Percentiles rank a stretch among this genome's conserved stretches.
Evolutionary conservation across 2,113 vertebrate species (phyloP).

Genomic region (Chaetura pelagica): DNA sequence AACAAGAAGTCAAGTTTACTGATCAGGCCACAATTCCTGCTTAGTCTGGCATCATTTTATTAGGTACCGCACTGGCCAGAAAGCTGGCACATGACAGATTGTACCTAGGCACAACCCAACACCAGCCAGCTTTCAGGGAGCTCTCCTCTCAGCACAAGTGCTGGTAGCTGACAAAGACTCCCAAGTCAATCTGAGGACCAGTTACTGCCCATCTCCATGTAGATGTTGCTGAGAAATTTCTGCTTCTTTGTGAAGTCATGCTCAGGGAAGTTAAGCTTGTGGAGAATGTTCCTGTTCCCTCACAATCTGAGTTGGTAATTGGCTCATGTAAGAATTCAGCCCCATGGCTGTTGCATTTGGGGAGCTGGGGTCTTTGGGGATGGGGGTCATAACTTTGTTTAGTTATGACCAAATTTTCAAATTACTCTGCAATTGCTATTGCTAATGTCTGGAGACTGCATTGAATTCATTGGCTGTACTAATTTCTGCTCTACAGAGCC

Average conservation of each 20-base stretch:
- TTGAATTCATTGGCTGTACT: background rate
- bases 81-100: background rate
- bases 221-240: background rate
- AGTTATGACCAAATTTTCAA: background rate
- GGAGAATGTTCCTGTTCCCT: accelerated
- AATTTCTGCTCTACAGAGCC: background rate
- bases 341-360: background rate
- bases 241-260: background rate
- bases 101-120: accelerated
- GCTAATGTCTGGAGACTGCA: background rate
- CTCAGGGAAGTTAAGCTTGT: background rate
- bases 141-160: background rate
- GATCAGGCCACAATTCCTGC: background rate
- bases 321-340: background rate
- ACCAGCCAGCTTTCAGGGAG: accelerated
- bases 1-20: background rate
- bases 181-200: background rate
- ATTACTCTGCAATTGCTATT: background rate
- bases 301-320: background rate
- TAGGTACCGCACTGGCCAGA: background rate
- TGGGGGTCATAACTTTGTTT: background rate
- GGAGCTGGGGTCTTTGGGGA: background rate
- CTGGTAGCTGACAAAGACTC: background rate
- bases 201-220: background rate
- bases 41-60: background rate